These are phyloP conservation scores for Seriola aureovittata DNA, from an alignment of 2,113 vertebrate species.

Conservation along the genomic window DNA sequence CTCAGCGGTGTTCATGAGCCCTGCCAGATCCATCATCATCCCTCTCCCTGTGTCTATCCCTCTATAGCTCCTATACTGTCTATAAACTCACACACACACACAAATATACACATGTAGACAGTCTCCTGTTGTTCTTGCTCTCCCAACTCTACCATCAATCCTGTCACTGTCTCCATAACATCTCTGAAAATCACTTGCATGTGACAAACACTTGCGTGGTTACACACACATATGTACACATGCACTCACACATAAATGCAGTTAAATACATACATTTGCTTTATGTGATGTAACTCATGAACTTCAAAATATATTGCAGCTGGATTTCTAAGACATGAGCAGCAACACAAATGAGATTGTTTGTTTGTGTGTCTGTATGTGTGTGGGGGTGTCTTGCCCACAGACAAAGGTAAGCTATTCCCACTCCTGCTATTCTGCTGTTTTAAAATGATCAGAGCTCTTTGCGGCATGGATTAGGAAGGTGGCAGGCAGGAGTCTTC, in stretches of 20 bases:
- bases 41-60: constrained; percentile 58
- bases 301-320: neutral
- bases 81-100: constrained; percentile 27
- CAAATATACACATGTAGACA: constrained; percentile 54
- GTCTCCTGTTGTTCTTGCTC: constrained; percentile 62
- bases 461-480: constrained; percentile 75
- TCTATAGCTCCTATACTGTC: constrained; percentile 65
- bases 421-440: constrained; percentile 60
- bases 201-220: constrained; percentile 2
- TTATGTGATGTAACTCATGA: neutral
- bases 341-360: neutral
- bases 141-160: constrained; percentile 52
- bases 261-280: neutral
- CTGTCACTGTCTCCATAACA: constrained; percentile 55
- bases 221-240: neutral
- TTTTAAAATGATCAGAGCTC: constrained; percentile 68
- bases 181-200: constrained; percentile 43
- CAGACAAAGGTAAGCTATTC: constrained; percentile 26
- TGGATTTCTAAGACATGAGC: neutral
- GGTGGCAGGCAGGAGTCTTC: constrained; percentile 74
- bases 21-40: constrained; percentile 76
- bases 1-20: constrained; percentile 69
- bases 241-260: neutral
- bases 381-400: constrained; percentile 6
- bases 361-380: constrained; percentile 15